Evolutionary conservation across 2,797 vertebrate genomes (phyloP), one percentile per base, ranked within the genome.

Genomic region (Neosilurus mollespiculum): DNA sequence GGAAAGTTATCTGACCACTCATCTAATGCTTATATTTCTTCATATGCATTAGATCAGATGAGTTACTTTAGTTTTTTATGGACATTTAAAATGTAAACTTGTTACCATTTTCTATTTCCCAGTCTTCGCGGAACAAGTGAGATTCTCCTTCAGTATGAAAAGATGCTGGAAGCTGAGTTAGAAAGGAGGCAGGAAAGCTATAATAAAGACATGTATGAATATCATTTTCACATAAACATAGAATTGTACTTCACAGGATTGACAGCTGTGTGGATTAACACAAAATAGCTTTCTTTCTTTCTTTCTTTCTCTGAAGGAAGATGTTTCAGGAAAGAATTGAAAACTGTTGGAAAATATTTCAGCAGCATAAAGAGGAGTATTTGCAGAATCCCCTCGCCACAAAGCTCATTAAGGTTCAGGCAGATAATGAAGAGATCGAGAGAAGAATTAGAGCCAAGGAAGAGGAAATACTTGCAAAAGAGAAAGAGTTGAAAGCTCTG

Each of bases 121-220:
- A 95, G 95, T 85, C 85, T 93, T 86, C 93, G 91, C 86, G 66
- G 18, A 9, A 91, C 90, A 12, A 90, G 89, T 81, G 67, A 61
- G 26, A 84, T 91, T 37, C 90, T 95, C 59, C 90, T 90, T 83
- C 92, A 94, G 75, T 94, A 93, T 87, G 90, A 93, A 84, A 92
- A 92, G 80, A 88, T 83, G 0, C 83, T 95, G 80, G 94, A 92
- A 90, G 76, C 83, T 37, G 94, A 95, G 81, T 83, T 94, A 43
- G 90, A 94, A 67, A 92, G 69, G 51, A 91, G 86, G 82, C 90
- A 88, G 83, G 85, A 84, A 80, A 90, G 82, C 82, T 94, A 88
- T 86, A 88, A 86, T 69, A 83, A 89, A 51, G 94, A 95, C 80
- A 88, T 66, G 95, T 95, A 80, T 69, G 93, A 89, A 20, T 53